A percentile compares a stretch with the other conserved stretches of the same genome.
phyloP scores from a whole-genome alignment of 2,888 invertebrate species.

The Heliconius aoede region DNA sequence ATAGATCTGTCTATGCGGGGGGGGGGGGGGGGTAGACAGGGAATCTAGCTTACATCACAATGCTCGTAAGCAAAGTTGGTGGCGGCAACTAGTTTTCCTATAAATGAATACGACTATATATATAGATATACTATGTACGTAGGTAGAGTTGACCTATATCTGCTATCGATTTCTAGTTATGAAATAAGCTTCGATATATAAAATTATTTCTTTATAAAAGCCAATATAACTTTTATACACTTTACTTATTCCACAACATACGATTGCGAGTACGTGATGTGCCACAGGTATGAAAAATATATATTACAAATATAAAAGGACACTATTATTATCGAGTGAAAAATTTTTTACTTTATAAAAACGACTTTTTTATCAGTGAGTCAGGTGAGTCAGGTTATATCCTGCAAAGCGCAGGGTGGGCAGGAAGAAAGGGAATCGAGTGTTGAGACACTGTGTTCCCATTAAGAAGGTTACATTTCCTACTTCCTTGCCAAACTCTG shows the following conservation, averaged over 20 bases:
- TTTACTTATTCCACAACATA: neutral
- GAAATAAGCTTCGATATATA: conserved; percentile 6
- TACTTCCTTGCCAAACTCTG: too few species aligned
- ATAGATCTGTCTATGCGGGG: too few species aligned
- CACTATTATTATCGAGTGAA: neutral
- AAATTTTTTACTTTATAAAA: too few species aligned
- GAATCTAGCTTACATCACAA: too few species aligned
- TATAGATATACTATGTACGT: conserved; percentile 13
- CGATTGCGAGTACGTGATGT: neutral
- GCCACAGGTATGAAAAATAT: neutral
- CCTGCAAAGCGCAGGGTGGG: too few species aligned
- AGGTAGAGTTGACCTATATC: conserved; percentile 6
- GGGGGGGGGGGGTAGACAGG: too few species aligned
- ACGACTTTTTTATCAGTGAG: too few species aligned
- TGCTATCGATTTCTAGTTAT: conserved; percentile 11
- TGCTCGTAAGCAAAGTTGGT: too few species aligned
- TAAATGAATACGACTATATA: neutral
- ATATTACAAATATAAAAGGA: neutral
- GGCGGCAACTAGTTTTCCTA: neutral
- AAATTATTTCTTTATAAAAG: conserved; percentile 17
- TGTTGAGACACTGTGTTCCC: too few species aligned
- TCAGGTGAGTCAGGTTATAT: too few species aligned
- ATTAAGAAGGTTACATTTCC: too few species aligned
- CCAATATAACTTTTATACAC: conserved; percentile 4
- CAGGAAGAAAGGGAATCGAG: too few species aligned